Evolutionary conservation across 2,888 invertebrate species (phyloP).

Genomic region (Eristalis pertinax): DNA sequence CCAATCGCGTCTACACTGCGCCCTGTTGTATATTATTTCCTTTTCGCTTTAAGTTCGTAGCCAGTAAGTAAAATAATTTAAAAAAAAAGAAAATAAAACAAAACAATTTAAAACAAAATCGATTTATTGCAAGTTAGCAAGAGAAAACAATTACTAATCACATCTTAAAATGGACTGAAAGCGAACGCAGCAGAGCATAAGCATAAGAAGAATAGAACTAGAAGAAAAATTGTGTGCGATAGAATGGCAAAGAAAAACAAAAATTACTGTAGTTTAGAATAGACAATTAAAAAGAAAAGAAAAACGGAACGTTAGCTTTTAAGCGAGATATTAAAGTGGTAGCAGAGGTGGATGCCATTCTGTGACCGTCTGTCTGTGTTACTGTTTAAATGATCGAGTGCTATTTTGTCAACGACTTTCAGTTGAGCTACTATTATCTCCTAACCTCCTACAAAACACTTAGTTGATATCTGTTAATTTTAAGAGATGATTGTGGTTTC

Average conservation of each 20-base stretch:
- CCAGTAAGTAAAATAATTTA: conserved; percentile 51
- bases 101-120: conserved; percentile 15
- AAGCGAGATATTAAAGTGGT: conserved; percentile 58
- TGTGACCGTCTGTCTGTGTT: conserved; percentile 35
- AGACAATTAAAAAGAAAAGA: conserved; percentile 28
- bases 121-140: conserved; percentile 21
- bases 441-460: neutral
- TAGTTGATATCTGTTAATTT: conserved; percentile 18
- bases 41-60: conserved; percentile 36
- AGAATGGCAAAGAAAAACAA: conserved; percentile 49
- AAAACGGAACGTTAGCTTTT: conserved; percentile 37
- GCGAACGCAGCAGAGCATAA: conserved; percentile 62
- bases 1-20: conserved; percentile 15
- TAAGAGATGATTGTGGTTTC: conserved; percentile 15
- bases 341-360: conserved; percentile 11
- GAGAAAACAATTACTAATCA: conserved; percentile 10
- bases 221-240: conserved; percentile 33
- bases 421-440: conserved; percentile 26
- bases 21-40: conserved; percentile 66
- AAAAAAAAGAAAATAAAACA: conserved; percentile 21
- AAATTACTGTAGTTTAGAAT: conserved; percentile 47
- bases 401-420: conserved; percentile 55
- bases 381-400: conserved; percentile 57
- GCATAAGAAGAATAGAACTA: conserved; percentile 22
- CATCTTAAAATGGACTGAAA: conserved; percentile 66